These are phyloP conservation scores for Agonopterix arenella DNA, from an alignment of 2,888 invertebrate species.

Conservation along the genomic window DNA sequence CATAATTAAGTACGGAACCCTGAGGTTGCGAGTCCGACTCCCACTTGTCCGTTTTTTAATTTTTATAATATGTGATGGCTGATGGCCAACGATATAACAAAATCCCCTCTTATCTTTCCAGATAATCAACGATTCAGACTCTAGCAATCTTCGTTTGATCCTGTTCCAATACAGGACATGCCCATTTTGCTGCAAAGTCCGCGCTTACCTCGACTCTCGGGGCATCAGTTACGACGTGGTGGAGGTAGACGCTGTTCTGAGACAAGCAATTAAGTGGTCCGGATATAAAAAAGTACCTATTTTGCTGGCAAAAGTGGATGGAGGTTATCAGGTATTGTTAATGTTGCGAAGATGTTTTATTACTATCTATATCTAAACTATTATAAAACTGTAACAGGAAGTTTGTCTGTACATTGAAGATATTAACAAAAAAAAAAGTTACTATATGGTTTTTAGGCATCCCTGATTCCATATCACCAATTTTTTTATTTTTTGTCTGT, in stretches of 20 bases:
- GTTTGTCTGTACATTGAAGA: not conserved
- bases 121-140: conserved; percentile 80
- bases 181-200: conserved; percentile 97
- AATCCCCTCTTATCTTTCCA: conserved; percentile 44
- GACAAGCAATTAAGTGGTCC: conserved; percentile 95
- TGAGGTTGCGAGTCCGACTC: too few species aligned
- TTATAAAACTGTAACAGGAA: not conserved
- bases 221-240: conserved; percentile 97
- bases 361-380: not conserved
- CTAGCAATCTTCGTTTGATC: conserved; percentile 84
- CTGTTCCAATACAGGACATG: conserved; percentile 98
- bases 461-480: too few species aligned
- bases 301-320: conserved; percentile 83
- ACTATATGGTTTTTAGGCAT: too few species aligned
- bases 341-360: not conserved
- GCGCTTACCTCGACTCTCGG: conserved; percentile 93
- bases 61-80: too few species aligned
- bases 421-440: too few species aligned
- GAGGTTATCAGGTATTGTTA: conserved; percentile 81
- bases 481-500: too few species aligned
- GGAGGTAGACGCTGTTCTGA: conserved; percentile 97
- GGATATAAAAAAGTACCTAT: conserved; percentile 97
- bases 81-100: too few species aligned
- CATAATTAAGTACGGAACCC: too few species aligned
- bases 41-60: too few species aligned